Evolutionary conservation across 2,888 invertebrate species (phyloP), one percentile per base, ranked within the genome.

Genomic region (Criorhina ranunculi): DNA sequence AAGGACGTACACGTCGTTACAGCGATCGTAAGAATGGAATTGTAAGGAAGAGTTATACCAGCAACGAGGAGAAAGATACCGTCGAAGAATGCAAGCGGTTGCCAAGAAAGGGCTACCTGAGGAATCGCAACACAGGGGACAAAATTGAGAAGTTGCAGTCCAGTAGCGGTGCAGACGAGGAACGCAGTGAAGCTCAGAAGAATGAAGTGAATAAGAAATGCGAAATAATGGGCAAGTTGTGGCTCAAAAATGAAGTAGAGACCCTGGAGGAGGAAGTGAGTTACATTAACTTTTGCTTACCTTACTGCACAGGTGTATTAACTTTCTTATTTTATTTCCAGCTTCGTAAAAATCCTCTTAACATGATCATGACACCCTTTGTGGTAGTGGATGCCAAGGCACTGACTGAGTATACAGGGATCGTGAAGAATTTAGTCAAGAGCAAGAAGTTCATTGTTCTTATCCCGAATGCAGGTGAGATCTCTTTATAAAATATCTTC

Each of bases 331-430:
- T 53, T 12, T 44, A 11, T 7, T 78, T 87, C 46, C 44, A 89
- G 88, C 87, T 91, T 12, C 91, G 91, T 8, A 91, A 90, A 62
- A 90, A 90, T 86, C 90, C 91, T 19, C 86, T 89, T 29, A 90
- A 90, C 77, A 88, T 91, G 83, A 89, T 94, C 0, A 93, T 96
- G 89, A 97, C 97, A 0, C 96, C 98, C 0, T 96, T 98, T 89
- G 93, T 98, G 44, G 97, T 97, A n/a, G 94, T 97, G 1, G 98
- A 98, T 91, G 94, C 96, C 0, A 95, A 96, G 85, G 96, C 96
- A 7, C 93, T 98, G 49, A 95, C 96, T 87, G 94, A 95, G 88
- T 95, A 96, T 89, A 94, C 96, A 87, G 94, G 95, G 31, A 93
- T 95, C 86, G 94, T 98, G 75, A 97, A 96, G 89, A 96, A 96